These are phyloP conservation scores for Lepidostoma basale DNA, from an alignment of 1,140 invertebrate genomes.

Conservation along the genomic window DNA sequence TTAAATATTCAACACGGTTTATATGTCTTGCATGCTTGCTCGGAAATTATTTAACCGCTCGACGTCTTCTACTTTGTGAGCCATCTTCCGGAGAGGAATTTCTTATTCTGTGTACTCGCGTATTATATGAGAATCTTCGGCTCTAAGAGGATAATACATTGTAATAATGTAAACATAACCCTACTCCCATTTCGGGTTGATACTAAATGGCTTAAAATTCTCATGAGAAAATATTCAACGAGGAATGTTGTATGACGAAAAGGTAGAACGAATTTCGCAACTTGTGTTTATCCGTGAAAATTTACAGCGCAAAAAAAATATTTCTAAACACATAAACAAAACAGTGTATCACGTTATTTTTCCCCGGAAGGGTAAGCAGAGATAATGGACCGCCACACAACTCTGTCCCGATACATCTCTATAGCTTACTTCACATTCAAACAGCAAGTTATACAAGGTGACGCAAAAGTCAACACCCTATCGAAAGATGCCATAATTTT, in stretches of 20 bases:
- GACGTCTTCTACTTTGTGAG: background rate
- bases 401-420: no score
- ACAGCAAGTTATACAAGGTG: no score
- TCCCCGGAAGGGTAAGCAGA: no score
- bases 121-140: background rate
- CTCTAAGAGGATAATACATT: constrained; percentile 13
- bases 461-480: no score
- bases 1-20: background rate
- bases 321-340: no score
- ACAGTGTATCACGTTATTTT: no score
- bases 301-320: no score
- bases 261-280: background rate
- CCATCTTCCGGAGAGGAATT: constrained; percentile 1
- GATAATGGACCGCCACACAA: no score
- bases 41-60: constrained; percentile 8
- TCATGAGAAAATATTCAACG: constrained; percentile 3
- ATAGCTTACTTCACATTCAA: no score
- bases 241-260: background rate
- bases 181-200: background rate
- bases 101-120: constrained; percentile 6
- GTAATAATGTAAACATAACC: constrained; percentile 14
- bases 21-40: background rate
- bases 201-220: constrained; percentile 9
- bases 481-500: no score
- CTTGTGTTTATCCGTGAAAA: background rate